Conservation (phyloP, 2,113 vertebrate genomes). For the Perccottus glenii region DNA sequence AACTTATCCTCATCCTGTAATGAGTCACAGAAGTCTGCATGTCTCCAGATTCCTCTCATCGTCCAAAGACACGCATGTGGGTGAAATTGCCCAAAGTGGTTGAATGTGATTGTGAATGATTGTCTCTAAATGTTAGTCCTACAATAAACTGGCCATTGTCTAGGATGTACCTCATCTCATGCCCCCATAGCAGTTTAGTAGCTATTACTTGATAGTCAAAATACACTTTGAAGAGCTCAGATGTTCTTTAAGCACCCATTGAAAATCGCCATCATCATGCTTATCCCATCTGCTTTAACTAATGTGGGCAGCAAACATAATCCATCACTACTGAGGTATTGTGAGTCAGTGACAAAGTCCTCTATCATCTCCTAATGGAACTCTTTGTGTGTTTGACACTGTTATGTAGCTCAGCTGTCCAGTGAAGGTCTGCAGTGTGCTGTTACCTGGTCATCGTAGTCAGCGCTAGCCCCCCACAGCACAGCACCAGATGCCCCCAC, state of each 20-base stretch:
- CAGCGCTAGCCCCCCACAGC: conserved; percentile 60
- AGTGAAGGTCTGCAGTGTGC: conserved; percentile 37
- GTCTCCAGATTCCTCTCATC: too few relatives aligned
- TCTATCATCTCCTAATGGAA: conserved; percentile 19
- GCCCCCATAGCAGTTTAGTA: too few relatives aligned
- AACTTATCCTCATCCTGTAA: too few relatives aligned
- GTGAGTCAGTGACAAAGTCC: conserved; percentile 17
- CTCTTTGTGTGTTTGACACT: conserved; percentile 13
- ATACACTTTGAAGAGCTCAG: too few relatives aligned
- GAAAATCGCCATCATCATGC: conserved; percentile 24
- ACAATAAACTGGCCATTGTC: too few relatives aligned
- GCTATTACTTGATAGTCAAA: too few relatives aligned
- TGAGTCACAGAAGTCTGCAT: too few relatives aligned
- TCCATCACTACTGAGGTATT: conserved; percentile 30
- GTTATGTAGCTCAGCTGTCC: conserved; percentile 28
- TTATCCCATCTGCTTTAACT: conserved; percentile 26
- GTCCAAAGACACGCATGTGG: too few relatives aligned
- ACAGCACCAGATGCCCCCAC: conserved; percentile 60
- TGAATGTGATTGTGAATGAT: too few relatives aligned
- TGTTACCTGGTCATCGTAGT: conserved; percentile 67
- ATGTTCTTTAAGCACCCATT: neutral
- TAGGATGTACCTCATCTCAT: too few relatives aligned
- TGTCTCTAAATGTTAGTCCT: too few relatives aligned
- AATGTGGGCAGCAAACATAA: conserved; percentile 1
- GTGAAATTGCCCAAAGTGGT: too few relatives aligned